Evolutionary conservation across 1,140 invertebrate species (phyloP).

Genomic region (Trichonephila clavata): DNA sequence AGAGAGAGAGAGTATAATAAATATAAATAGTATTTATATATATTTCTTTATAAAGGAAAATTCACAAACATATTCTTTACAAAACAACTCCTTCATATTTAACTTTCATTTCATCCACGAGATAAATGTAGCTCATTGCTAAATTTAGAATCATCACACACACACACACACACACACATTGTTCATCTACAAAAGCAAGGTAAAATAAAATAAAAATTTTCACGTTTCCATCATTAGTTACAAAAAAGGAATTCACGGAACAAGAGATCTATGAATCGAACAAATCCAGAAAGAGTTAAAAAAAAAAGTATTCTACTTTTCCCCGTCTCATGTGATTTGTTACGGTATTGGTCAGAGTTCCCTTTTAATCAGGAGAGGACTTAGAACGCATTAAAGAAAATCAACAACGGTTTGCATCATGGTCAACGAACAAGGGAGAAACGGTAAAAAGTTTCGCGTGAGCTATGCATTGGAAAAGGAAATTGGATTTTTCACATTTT

Average conservation of each 20-base stretch:
- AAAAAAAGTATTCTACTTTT: background rate
- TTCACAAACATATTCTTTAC: no score
- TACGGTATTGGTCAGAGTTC: constrained; percentile 6
- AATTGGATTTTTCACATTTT: constrained; percentile 52
- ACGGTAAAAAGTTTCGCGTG: background rate
- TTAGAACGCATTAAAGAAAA: constrained; percentile 64
- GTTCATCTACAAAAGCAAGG: no score
- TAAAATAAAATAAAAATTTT: no score
- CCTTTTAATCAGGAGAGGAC: constrained; percentile 53
- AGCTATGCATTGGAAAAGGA: background rate
- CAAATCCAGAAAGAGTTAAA: background rate
- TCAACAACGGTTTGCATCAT: constrained; percentile 56
- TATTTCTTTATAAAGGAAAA: no score
- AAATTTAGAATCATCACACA: no score
- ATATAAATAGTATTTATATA: no score
- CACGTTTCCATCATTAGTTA: no score
- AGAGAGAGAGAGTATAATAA: no score
- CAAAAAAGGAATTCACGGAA: background rate
- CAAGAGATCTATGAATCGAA: background rate
- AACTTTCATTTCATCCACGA: no score
- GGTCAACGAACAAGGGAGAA: constrained; percentile 19
- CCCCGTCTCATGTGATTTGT: constrained; percentile 32
- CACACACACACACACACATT: no score
- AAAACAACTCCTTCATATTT: no score
- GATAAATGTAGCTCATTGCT: no score